A percentile compares a stretch with the other conserved stretches of the same genome.
phyloP scores from a whole-genome alignment of 2,888 invertebrate species.

The Pasiphila rectangulata region DNA sequence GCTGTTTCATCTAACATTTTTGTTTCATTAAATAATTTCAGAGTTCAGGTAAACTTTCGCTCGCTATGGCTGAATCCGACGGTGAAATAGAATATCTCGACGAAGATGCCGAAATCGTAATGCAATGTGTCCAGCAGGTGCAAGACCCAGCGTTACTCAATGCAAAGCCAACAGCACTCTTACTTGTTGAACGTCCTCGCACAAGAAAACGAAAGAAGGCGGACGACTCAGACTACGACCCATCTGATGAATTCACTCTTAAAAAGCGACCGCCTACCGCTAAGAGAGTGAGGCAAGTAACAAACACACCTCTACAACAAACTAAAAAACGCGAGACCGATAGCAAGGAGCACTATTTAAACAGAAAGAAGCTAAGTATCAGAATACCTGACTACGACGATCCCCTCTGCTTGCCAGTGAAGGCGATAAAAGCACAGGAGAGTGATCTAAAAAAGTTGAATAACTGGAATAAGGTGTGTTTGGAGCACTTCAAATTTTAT shows the following conservation, averaged over 20 bases:
- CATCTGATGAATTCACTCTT: slow-evolving; percentile 46
- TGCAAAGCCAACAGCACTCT: not conserved
- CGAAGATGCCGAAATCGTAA: slow-evolving; percentile 70
- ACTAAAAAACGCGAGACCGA: not conserved
- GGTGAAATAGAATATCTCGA: slow-evolving; percentile 72
- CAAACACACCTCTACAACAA: not conserved
- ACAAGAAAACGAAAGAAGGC: slow-evolving; percentile 42
- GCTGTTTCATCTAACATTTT: no score
- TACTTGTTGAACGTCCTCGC: slow-evolving; percentile 44
- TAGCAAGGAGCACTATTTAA: slow-evolving; percentile 27
- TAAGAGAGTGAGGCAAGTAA: slow-evolving; percentile 33
- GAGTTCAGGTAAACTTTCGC: not conserved
- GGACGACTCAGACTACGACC: slow-evolving; percentile 67
- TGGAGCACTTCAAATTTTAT: slow-evolving; percentile 57
- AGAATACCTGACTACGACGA: slow-evolving; percentile 68
- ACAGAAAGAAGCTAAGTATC: slow-evolving; percentile 48
- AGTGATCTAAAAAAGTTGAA: slow-evolving; percentile 49
- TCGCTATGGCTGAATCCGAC: slow-evolving; percentile 51
- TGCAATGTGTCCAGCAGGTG: slow-evolving; percentile 58
- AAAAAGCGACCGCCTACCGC: slow-evolving; percentile 30
- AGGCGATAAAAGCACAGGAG: slow-evolving; percentile 45
- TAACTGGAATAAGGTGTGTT: slow-evolving; percentile 66
- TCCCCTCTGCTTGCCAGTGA: slow-evolving; percentile 65
- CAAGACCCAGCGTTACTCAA: not conserved
- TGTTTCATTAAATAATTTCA: no score